A percentile compares a stretch with the other conserved stretches of the same genome.
Conservation (phyloP, 1,140 invertebrate genomes). For the Tetraneura akinire region DNA sequence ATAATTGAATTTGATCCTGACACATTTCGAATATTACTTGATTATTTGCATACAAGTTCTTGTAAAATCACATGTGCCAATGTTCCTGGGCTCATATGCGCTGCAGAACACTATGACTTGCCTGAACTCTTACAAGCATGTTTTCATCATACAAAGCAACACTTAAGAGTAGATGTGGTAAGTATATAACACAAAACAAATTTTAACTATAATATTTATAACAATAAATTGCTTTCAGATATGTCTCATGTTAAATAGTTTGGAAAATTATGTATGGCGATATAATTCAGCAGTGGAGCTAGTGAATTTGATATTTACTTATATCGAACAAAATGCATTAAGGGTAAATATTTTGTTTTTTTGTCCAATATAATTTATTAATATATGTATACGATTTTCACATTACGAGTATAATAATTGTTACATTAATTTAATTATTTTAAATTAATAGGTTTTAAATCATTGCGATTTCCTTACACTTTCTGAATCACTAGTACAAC, state of each 20-base stretch:
- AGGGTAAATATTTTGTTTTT: constrained; percentile 57
- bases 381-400: not conserved
- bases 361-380: not conserved
- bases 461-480: constrained; percentile 80
- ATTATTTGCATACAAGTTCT: constrained; percentile 89
- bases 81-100: constrained; percentile 89
- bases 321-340: constrained; percentile 79
- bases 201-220: not conserved
- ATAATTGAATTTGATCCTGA: constrained; percentile 95
- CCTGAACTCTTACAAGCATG: constrained; percentile 90
- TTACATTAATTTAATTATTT: no score
- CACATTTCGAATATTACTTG: constrained; percentile 85
- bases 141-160: constrained; percentile 93
- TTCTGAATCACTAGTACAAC: constrained; percentile 85
- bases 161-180: constrained; percentile 86
- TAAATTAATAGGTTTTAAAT: constrained; percentile 70
- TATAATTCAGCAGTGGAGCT: constrained; percentile 91
- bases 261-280: constrained; percentile 94
- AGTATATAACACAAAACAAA: constrained; percentile 55
- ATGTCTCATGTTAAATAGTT: constrained; percentile 85
- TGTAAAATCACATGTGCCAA: constrained; percentile 88
- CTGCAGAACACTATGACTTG: constrained; percentile 90
- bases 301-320: constrained; percentile 91
- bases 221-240: constrained; percentile 63
- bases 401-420: no score